A percentile compares a stretch with the other conserved stretches of the same genome.
Conservation (phyloP, 2,888 invertebrate genomes). For the Operophtera brumata region DNA sequence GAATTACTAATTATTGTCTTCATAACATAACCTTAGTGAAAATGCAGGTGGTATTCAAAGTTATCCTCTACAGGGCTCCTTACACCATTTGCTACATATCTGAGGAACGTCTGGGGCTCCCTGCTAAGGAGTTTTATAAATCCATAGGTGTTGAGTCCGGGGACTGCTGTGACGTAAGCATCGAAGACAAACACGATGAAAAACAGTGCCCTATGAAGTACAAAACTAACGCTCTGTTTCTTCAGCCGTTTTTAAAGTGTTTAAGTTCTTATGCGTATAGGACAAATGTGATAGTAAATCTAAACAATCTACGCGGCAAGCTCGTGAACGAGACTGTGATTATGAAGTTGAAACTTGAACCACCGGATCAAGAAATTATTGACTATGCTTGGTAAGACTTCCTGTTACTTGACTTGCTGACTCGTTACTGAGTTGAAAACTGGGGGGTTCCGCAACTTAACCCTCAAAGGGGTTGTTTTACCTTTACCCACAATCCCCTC, state of each 20-base stretch:
- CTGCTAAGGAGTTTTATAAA: slow-evolving; percentile 49
- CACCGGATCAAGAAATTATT: slow-evolving; percentile 82
- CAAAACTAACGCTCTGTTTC: slow-evolving; percentile 54
- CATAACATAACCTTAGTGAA: slow-evolving; percentile 36
- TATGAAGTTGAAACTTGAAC: slow-evolving; percentile 75
- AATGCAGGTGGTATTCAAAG: slow-evolving; percentile 61
- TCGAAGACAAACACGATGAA: slow-evolving; percentile 33
- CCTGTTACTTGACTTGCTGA: too few species aligned
- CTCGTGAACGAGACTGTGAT: slow-evolving; percentile 49
- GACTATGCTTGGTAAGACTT: slow-evolving; percentile 85
- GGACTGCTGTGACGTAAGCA: slow-evolving; percentile 42
- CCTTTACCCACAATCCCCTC: too few species aligned
- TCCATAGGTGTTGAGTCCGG: slow-evolving; percentile 52
- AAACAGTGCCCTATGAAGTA: slow-evolving; percentile 43
- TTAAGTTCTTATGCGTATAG: slow-evolving; percentile 58
- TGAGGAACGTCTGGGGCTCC: slow-evolving; percentile 50
- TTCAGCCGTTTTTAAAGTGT: slow-evolving; percentile 64
- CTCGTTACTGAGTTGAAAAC: too few species aligned
- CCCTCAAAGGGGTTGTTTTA: too few species aligned
- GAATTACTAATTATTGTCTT: not conserved
- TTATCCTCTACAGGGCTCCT: slow-evolving; percentile 54
- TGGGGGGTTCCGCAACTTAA: too few species aligned
- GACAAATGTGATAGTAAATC: slow-evolving; percentile 52
- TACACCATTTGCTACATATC: slow-evolving; percentile 59
- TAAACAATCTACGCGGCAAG: slow-evolving; percentile 48